Evolutionary conservation across 2,797 vertebrate genomes (phyloP).

Genomic region (Ptychadena robeensis): DNA sequence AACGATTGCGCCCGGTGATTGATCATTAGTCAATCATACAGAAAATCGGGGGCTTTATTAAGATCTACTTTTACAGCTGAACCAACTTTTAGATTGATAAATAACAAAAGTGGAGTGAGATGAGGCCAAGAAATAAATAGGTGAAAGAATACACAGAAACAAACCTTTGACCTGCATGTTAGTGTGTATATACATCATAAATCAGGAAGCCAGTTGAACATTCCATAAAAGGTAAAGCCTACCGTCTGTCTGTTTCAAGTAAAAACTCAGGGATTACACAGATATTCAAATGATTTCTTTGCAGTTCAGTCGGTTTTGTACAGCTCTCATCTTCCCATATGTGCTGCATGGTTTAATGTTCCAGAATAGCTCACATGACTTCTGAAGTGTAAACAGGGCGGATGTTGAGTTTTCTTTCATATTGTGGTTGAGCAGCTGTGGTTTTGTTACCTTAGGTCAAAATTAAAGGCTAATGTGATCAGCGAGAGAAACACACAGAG

Average conservation of each 20-base stretch:
- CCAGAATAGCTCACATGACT: conserved; percentile 40
- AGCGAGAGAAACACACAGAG: background rate
- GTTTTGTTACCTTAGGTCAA: conserved; percentile 34
- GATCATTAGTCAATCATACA: no score
- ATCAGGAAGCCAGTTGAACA: background rate
- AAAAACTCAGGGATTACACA: conserved; percentile 24
- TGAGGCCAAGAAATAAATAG: background rate
- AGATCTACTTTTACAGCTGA: no score
- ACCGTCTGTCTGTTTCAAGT: conserved; percentile 5
- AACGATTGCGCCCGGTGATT: no score
- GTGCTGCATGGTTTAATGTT: conserved; percentile 36
- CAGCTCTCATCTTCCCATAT: conserved; percentile 30
- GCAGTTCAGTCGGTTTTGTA: conserved; percentile 21
- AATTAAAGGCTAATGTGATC: conserved; percentile 29
- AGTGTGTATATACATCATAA: conserved; percentile 7
- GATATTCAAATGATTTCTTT: conserved; percentile 43
- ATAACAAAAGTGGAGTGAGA: background rate
- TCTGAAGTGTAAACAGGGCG: conserved; percentile 40
- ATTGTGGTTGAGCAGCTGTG: conserved; percentile 48
- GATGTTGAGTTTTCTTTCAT: conserved; percentile 32
- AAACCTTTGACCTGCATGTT: conserved; percentile 10
- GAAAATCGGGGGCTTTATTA: no score
- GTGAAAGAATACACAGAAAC: conserved; percentile 10
- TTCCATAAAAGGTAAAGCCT: conserved; percentile 30
- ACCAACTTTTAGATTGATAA: no score